Evolutionary conservation across 1,140 invertebrate species (phyloP), one percentile per base, ranked within the genome.

Genomic region (Heterodera carotae): DNA sequence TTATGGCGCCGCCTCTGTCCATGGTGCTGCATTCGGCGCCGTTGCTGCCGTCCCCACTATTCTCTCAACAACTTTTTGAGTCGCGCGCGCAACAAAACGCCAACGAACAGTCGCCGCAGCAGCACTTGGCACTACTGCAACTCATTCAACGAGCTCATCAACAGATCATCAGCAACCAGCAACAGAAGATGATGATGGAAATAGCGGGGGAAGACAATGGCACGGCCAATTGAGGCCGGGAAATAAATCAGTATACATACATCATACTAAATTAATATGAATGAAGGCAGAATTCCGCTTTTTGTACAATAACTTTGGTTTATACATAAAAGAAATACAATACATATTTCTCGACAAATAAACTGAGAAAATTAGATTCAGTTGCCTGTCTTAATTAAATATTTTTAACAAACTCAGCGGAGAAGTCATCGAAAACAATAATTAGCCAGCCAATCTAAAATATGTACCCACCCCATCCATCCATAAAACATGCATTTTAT

Each of bases 11-110:
- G 3, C 25, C 33, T 6, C 33, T 66, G 29, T 34, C 62, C 27
- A 10, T 34, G 62, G 62, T 34, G 62, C 62, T 66, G 62, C 62
- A 29, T 31, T 62, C 29, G n/a, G n/a, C 62, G 62, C 62, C 62
- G 2, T 22, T 34, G 29, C 27, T 34, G 33, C 27, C 33, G n/a
- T 34, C 33, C 12, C 29, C 62, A 27, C 62, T 66, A 27, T 34
- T 66, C 29, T 10, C 29, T 27, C 62, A 34, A 27, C 62, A 31
- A 34, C 7, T 66, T 25, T 0, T 31, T 12, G 29, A 66, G 29
- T 10, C 62, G n/a, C 29, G 29, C 12, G 29, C 27, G n/a, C 62
- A 66, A n/a, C 62, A 18, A 7, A 66, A 29, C 62, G n/a, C 15
- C 6, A 66, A 66, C 25, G 62, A 66, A n/a, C 62, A 66, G 62